A percentile compares a stretch with the other conserved stretches of the same genome.
phyloP scores from a whole-genome alignment of 2,113 vertebrate species.

The Sprattus sprattus region DNA sequence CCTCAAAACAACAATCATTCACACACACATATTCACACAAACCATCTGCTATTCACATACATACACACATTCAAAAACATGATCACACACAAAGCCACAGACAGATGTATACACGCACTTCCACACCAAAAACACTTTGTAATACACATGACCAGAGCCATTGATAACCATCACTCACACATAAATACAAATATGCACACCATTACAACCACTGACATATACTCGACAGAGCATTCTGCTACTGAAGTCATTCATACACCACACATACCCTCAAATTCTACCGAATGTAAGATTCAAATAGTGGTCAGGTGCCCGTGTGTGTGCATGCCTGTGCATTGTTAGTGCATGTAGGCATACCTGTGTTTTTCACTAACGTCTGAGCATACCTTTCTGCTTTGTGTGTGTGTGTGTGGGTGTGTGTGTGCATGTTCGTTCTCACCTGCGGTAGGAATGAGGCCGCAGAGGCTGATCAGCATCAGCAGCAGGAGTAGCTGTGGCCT shows the following conservation, averaged over 20 bases:
- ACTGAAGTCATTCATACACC: not conserved
- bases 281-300: not conserved
- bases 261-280: not conserved
- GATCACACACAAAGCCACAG: not conserved
- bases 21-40: not conserved
- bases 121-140: not conserved
- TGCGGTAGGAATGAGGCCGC: not conserved
- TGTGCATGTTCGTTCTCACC: not conserved
- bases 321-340: not conserved
- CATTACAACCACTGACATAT: not conserved
- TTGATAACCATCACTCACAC: conserved; percentile 11
- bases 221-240: not conserved
- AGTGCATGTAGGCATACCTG: not conserved
- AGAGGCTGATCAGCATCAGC: not conserved
- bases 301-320: not conserved
- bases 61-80: not conserved
- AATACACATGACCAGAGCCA: not conserved
- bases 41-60: conserved; percentile 18
- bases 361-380: too few species aligned
- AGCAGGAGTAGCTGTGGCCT: not conserved
- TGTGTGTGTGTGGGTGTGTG: not conserved
- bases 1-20: not conserved
- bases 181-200: not conserved
- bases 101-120: not conserved
- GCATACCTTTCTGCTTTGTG: not conserved